These are phyloP conservation scores for Aplodontia rufa DNA, from an alignment of 2,113 vertebrate species.

Conservation along the genomic window DNA sequence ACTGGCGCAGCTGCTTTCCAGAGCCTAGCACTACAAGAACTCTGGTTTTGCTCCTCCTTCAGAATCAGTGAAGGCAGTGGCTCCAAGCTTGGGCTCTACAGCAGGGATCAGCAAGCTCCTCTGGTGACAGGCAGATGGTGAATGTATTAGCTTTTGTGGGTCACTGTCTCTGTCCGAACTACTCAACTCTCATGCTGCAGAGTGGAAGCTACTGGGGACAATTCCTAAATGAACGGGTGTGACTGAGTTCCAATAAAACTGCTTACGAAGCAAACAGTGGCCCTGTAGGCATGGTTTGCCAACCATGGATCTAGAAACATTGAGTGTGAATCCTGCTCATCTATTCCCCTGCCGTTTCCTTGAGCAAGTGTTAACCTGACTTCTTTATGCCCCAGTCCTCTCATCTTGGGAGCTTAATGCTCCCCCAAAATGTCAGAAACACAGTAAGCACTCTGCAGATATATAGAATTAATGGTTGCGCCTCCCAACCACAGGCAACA, in stretches of 20 bases:
- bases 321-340: background rate
- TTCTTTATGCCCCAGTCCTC: background rate
- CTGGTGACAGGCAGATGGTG: background rate
- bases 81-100: background rate
- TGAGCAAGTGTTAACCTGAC: background rate
- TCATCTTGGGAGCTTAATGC: background rate
- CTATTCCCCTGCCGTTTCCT: background rate
- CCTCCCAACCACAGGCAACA: background rate
- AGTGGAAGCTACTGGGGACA: background rate
- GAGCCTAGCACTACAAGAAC: accelerated
- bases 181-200: background rate
- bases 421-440: background rate
- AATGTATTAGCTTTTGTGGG: background rate
- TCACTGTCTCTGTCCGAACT: too few relatives aligned
- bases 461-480: background rate
- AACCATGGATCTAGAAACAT: background rate
- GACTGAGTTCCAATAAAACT: background rate
- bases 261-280: background rate
- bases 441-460: background rate
- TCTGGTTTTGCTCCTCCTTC: background rate
- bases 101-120: background rate
- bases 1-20: background rate
- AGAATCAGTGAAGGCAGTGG: background rate
- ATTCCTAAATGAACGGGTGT: background rate
- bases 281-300: background rate